A percentile compares a stretch with the other conserved stretches of the same genome.
Conservation (phyloP, 2,797 vertebrate genomes). For the Tiaroga cobitis region DNA sequence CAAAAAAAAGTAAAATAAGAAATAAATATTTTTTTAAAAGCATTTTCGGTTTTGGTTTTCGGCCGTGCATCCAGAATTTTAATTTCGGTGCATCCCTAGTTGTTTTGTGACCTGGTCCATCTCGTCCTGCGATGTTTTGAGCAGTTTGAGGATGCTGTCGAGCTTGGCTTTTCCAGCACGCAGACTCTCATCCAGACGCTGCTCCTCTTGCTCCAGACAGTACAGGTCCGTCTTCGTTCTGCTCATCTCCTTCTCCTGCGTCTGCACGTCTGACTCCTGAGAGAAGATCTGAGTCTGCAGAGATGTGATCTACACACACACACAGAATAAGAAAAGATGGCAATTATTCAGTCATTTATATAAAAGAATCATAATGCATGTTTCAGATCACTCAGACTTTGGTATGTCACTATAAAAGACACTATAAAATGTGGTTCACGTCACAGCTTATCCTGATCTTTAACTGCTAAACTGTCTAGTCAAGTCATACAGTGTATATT, state of each 20-base stretch:
- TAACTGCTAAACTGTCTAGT: no score
- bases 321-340: not conserved
- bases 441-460: no score
- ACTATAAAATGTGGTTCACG: not conserved
- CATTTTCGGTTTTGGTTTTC: no score
- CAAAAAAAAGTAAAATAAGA: no score
- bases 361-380: not conserved
- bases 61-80: no score
- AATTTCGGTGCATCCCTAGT: no score
- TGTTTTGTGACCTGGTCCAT: slow-evolving; percentile 87
- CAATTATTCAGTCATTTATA: not conserved
- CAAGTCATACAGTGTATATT: no score
- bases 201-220: slow-evolving; percentile 91
- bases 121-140: slow-evolving; percentile 93
- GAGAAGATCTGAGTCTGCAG: slow-evolving; percentile 91
- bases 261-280: slow-evolving; percentile 88
- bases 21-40: no score
- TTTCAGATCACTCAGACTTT: not conserved
- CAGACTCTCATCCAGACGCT: slow-evolving; percentile 90
- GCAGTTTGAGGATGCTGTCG: slow-evolving; percentile 91
- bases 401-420: no score
- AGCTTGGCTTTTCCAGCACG: slow-evolving; percentile 88
- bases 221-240: slow-evolving; percentile 86
- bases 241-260: slow-evolving; percentile 89
- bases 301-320: slow-evolving; percentile 84